Evolutionary conservation across 2,797 vertebrate species (phyloP), one percentile per base, ranked within the genome.

Genomic region (Sorex maritimensis): DNA sequence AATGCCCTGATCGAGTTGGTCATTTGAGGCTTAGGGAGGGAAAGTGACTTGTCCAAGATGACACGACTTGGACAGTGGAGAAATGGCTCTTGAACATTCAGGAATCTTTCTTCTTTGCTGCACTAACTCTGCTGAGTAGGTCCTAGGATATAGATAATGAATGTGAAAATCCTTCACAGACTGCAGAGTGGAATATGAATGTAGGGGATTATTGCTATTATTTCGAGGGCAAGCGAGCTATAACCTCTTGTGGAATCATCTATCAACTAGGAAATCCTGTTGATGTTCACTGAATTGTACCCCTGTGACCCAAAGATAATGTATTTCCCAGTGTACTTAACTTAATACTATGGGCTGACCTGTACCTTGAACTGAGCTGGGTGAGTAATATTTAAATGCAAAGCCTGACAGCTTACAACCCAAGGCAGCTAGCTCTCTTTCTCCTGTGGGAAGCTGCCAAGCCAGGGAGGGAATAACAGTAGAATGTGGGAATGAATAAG

Each of bases 271-370:
- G 93, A 96, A 97, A 97, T 96, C 82, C 95, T 96, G 82, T 86
- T 95, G 80, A 90, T 96, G 80, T 94, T 95, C 95, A 95, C 73
- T 84, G 92, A 95, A 96, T 94, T 81, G 90, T 90, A 93, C 92
- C 88, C 95, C 30, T 83, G 94, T 95, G 96, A 96, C 95, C 85
- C 58, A 86, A 93, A 95, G 90, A 95, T 96, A 97, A 96, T 96
- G 82, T 78, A 95, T 97, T 97, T 96, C 94, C 92, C 93, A 94
- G 58, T 79, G 90, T 97, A 93, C 81, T 97, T 96, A 96, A 96
- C 95, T 97, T 96, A 95, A 96, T 96, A 91, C 87, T 94, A 63
- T 83, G 67, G 73, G 69, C 85, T 97, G 95, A 96, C 96, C 94
- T 88, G 67, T 65, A 94, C 96, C 95, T 96, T 96, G 93, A 95